Evolutionary conservation across 2,797 vertebrate species (phyloP), one percentile per base, ranked within the genome.

Genomic region (Pelochelys cantorii): DNA sequence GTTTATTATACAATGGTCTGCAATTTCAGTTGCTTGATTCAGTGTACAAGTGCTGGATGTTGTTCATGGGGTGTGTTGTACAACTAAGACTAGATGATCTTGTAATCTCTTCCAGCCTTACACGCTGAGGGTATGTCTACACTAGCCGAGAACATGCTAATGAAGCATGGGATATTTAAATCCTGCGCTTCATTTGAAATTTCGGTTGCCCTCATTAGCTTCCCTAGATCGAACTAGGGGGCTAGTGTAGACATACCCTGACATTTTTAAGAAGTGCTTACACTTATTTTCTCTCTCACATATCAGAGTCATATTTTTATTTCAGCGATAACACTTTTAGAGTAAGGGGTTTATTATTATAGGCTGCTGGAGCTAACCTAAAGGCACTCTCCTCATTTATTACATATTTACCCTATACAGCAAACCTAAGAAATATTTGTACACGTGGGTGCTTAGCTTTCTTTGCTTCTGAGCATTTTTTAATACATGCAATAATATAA

Each of bases 401-500:
- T 53, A 4, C 37, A 22, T 3, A 55, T 27, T 9, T 29, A 1
- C 81, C 77, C 71, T 84, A 12, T 37, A 82, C 31, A n/a, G 34
- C 22, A 78, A 93, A 94, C 7, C 2, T 79, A 37, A 88, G 3
- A 0, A 37, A 27, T 4, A 8, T 4, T 65, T 34, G 34, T 42
- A 81, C 15, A 68, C 18, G 9, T 56, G 59, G 65, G 65, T 34
- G 37, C 55, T 74, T 75, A 1, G 18, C 55, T 54, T 9, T 71
- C 14, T 3, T 18, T 62, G 29, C 8, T 2, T 0, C 0, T 22
- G 90, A 65, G 54, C 42, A 78, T 18, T 52, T 78, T 27, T 48
- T 79, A 11, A 11, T 52, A 54, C 1, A 22, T 77, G 29, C 5
- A 84, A 86, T 17, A 48, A 77, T 0, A 0, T 81, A 7, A 13